These are phyloP conservation scores for Rattus rattus DNA, from an alignment of 2,113 vertebrate genomes.

Conservation along the genomic window DNA sequence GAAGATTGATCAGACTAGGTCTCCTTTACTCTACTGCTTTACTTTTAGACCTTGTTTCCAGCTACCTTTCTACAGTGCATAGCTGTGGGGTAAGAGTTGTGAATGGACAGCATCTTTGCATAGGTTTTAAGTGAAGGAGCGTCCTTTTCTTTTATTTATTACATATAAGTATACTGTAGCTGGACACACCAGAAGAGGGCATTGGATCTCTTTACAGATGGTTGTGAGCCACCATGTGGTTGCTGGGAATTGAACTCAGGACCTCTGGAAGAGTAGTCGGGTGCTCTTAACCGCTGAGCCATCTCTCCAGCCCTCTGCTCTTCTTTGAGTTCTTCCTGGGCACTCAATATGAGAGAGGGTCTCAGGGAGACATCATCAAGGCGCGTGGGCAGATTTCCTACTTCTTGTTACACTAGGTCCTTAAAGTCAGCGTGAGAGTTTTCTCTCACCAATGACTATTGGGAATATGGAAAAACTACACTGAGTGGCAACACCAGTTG, in stretches of 20 bases:
- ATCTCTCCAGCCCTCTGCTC: too few species aligned
- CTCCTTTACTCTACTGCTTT: too few species aligned
- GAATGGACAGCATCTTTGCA: neutral
- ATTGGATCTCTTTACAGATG: too few species aligned
- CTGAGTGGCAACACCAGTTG: neutral
- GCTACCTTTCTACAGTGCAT: neutral
- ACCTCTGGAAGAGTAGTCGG: too few species aligned
- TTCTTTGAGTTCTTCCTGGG: neutral
- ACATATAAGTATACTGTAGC: too few species aligned
- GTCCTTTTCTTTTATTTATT: too few species aligned
- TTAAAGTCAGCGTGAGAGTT: neutral
- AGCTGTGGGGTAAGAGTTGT: neutral
- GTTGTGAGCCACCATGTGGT: too few species aligned
- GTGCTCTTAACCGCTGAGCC: too few species aligned
- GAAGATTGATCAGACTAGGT: neutral
- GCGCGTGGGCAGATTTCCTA: neutral
- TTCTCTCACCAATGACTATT: neutral
- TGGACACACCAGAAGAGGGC: too few species aligned
- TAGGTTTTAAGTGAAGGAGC: neutral
- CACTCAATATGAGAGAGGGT: neutral
- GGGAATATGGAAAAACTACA: neutral
- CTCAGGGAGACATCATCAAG: neutral
- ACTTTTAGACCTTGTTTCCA: neutral
- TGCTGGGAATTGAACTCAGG: too few species aligned
- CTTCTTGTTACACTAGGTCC: neutral